A percentile compares a stretch with the other conserved stretches of the same genome.
These are phyloP conservation scores for Psephotus haematonotus DNA, from an alignment of 2,113 vertebrate species.

Conservation along the genomic window DNA sequence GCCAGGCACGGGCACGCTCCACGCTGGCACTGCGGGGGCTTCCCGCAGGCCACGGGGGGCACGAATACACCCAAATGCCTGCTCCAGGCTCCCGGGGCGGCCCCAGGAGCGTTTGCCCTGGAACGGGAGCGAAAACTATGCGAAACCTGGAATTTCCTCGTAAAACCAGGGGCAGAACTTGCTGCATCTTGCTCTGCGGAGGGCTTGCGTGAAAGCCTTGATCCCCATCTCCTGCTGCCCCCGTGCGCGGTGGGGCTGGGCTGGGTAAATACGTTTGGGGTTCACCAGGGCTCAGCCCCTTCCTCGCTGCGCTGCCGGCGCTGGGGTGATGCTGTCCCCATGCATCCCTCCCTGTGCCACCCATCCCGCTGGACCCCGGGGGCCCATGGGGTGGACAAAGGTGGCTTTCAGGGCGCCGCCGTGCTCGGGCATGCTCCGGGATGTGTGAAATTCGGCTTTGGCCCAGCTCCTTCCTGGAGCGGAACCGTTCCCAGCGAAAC, in stretches of 20 bases:
- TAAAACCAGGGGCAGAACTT: conserved; percentile 19
- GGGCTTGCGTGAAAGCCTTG: not conserved
- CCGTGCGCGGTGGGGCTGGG: not conserved
- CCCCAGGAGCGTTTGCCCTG: not conserved
- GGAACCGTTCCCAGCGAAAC: conserved; percentile 86
- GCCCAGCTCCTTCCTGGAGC: conserved; percentile 77
- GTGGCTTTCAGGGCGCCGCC: conserved; percentile 53
- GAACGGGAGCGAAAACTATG: not conserved
- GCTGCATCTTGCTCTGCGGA: not conserved
- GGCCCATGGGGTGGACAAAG: conserved; percentile 46
- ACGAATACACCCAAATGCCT: not conserved
- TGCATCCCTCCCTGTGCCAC: not conserved
- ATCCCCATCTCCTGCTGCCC: not conserved
- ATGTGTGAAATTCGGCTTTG: conserved; percentile 79
- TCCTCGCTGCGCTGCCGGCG: accelerated
- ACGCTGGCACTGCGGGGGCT: not conserved
- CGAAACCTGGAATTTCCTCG: conserved; percentile 6
- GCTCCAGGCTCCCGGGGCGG: not conserved
- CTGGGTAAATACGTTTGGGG: not conserved
- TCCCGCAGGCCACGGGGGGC: not conserved
- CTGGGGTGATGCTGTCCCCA: accelerated
- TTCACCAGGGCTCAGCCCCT: not conserved
- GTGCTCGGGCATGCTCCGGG: conserved; percentile 58
- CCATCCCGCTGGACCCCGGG: not conserved
- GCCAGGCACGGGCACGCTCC: not conserved